phyloP scores from a whole-genome alignment of 2,888 invertebrate genomes.

The Idaea aversata region DNA sequence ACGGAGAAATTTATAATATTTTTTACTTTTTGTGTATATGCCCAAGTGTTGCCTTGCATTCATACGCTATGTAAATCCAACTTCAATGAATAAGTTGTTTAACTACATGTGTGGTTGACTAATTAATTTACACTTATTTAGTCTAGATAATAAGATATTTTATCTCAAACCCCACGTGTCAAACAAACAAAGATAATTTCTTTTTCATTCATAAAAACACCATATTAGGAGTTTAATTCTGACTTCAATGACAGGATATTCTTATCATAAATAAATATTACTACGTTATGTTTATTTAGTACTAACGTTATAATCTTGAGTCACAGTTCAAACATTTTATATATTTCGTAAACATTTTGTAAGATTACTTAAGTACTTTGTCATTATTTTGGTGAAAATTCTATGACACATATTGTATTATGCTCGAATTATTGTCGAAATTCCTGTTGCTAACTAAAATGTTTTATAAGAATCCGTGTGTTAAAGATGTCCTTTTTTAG shows the following conservation, averaged over 20 bases:
- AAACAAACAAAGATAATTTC: not conserved
- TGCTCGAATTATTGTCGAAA: not conserved
- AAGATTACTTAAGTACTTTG: not conserved
- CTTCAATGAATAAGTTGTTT: too few relatives aligned
- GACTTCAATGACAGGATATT: not conserved
- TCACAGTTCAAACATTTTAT: not conserved
- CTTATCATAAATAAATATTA: not conserved
- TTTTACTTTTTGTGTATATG: too few relatives aligned
- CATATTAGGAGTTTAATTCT: not conserved
- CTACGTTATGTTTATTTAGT: not conserved
- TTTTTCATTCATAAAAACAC: not conserved
- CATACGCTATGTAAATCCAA: too few relatives aligned
- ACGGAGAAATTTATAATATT: too few relatives aligned
- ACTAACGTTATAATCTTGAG: not conserved
- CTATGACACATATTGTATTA: not conserved
- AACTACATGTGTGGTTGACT: too few relatives aligned
- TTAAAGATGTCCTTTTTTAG: too few relatives aligned
- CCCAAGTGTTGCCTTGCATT: too few relatives aligned
- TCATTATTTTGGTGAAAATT: not conserved
- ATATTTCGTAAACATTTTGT: not conserved
- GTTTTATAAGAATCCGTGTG: too few relatives aligned
- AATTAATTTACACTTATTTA: not conserved
- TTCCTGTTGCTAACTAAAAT: too few relatives aligned
- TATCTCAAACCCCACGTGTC: not conserved
- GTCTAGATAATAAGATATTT: not conserved